A percentile compares a stretch with the other conserved stretches of the same genome.
Evolutionary conservation across 2,888 invertebrate genomes (phyloP).

Genomic region (Colostygia pectinataria): DNA sequence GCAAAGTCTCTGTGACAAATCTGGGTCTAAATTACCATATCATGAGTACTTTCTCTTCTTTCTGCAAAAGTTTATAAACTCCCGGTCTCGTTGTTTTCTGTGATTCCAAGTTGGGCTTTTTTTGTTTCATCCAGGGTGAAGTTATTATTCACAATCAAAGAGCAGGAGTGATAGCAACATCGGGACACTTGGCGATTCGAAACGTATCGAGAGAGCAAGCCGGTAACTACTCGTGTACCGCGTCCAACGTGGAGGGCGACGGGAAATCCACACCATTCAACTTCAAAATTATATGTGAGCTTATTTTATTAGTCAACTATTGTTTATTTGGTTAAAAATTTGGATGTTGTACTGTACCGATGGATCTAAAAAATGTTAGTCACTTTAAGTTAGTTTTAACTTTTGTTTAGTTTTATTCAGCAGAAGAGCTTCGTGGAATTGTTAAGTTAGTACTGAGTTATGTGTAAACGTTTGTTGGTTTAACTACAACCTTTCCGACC

Average conservation of each 20-base stretch:
- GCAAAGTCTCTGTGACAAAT: conserved; percentile 16
- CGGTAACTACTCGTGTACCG: conserved; percentile 94
- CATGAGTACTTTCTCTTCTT: conserved; percentile 3
- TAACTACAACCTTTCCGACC: too few relatives aligned
- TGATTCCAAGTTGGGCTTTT: neutral
- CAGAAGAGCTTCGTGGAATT: too few relatives aligned
- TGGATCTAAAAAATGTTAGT: too few relatives aligned
- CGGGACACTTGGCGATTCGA: conserved; percentile 91
- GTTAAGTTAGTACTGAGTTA: too few relatives aligned
- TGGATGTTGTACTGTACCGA: too few relatives aligned
- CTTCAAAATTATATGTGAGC: conserved; percentile 96
- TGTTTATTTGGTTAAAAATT: too few relatives aligned
- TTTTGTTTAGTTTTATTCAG: too few relatives aligned
- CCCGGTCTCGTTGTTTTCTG: neutral
- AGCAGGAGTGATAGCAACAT: conserved; percentile 93
- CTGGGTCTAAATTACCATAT: conserved; percentile 5
- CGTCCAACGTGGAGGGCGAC: conserved; percentile 95
- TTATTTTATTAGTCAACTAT: neutral
- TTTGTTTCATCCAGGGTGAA: conserved; percentile 85
- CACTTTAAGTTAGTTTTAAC: too few relatives aligned
- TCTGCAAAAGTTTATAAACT: conserved; percentile 2
- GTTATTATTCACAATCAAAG: conserved; percentile 93
- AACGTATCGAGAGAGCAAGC: conserved; percentile 91
- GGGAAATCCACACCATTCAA: conserved; percentile 91
- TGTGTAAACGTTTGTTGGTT: too few relatives aligned